Percentiles rank a stretch among this genome's conserved stretches.
Evolutionary conservation across 2,113 vertebrate genomes (phyloP).

Genomic region (Gallinago paraguaiae): DNA sequence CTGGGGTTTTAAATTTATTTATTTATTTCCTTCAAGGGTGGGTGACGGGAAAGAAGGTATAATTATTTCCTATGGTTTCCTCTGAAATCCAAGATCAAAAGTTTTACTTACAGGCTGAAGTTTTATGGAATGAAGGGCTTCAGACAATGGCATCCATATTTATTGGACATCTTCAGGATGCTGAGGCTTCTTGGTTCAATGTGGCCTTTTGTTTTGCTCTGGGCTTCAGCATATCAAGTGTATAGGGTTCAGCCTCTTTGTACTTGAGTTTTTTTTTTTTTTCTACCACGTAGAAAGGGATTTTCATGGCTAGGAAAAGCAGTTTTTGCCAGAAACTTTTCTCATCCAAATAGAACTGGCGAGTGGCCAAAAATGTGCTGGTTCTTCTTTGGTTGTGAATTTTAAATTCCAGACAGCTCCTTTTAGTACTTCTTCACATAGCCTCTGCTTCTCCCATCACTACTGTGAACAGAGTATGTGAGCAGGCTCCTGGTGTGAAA

Average conservation of each 20-base stretch:
- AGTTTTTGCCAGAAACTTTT: constrained; percentile 53
- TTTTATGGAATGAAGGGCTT: background rate
- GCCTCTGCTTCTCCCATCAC: background rate
- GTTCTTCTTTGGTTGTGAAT: constrained; percentile 54
- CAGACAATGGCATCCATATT: background rate
- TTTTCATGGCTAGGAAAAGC: constrained; percentile 41
- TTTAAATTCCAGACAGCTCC: constrained; percentile 59
- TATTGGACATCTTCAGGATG: background rate
- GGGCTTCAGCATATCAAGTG: background rate
- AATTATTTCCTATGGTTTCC: background rate
- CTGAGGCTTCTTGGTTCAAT: background rate
- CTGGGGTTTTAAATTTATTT: background rate
- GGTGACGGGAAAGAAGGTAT: background rate
- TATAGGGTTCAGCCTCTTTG: background rate
- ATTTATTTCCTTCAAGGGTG: background rate
- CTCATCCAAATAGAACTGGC: constrained; percentile 41
- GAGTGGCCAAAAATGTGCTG: constrained; percentile 35
- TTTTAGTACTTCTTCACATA: background rate
- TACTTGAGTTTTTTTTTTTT: background rate
- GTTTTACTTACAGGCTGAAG: background rate
- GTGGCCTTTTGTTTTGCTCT: background rate
- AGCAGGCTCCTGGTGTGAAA: background rate
- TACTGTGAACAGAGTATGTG: background rate
- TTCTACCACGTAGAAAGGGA: constrained; percentile 31
- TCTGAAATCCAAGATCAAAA: background rate